phyloP scores from a whole-genome alignment of 2,888 invertebrate genomes.

The Clistopyga incitator region DNA sequence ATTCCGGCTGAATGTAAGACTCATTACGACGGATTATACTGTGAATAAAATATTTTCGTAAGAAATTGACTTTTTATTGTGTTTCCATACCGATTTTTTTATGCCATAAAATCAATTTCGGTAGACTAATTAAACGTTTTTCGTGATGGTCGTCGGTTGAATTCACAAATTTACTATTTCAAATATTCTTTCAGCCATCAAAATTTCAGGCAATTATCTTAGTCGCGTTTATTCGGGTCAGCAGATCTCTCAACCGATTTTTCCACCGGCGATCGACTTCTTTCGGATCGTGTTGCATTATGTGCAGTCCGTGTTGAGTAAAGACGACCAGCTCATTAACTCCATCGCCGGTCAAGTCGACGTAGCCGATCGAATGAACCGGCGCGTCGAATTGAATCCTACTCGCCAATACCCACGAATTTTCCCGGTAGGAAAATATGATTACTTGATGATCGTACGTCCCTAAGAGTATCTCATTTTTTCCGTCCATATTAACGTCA shows the following conservation, averaged over 20 bases:
- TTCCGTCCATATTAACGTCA: conserved; percentile 90
- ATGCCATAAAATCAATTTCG: not conserved
- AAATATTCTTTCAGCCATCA: too few relatives aligned
- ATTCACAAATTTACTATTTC: too few relatives aligned
- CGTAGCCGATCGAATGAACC: conserved; percentile 86
- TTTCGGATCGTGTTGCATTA: conserved; percentile 85
- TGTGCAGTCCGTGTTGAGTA: conserved; percentile 88
- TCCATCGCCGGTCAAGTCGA: conserved; percentile 89
- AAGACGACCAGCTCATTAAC: conserved; percentile 88
- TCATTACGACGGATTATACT: conserved; percentile 43
- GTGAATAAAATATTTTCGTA: conserved; percentile 65
- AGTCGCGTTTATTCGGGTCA: not conserved
- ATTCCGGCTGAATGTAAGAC: conserved; percentile 23
- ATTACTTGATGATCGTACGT: conserved; percentile 88
- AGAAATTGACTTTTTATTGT: conserved; percentile 32
- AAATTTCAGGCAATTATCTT: not conserved
- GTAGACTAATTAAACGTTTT: too few relatives aligned
- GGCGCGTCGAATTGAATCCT: conserved; percentile 87
- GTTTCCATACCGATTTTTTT: not conserved
- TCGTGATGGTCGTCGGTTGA: too few relatives aligned
- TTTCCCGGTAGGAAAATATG: conserved; percentile 84
- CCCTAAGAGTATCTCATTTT: conserved; percentile 89
- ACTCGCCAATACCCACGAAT: conserved; percentile 85
- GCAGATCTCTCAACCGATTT: conserved; percentile 68
- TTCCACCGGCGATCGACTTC: conserved; percentile 76